Evolutionary conservation across 2,888 invertebrate species (phyloP).

Genomic region (Trichopoda pennipes): DNA sequence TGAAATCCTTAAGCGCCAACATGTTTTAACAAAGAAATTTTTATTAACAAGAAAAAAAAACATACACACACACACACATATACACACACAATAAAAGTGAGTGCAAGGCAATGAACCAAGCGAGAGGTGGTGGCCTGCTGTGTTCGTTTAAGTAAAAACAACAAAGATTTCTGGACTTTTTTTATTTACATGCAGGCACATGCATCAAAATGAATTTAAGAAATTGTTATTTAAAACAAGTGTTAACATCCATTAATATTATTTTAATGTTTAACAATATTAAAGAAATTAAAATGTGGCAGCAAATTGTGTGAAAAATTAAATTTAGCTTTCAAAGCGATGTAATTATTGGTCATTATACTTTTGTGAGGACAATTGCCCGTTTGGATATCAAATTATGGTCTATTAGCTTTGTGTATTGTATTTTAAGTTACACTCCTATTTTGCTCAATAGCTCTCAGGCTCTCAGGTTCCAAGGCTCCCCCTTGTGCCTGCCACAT

Average conservation of each 20-base stretch:
- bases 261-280: not conserved
- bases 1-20: slow-evolving; percentile 61
- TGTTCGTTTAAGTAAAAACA: slow-evolving; percentile 5
- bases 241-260: slow-evolving; percentile 37
- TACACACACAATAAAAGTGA: not conserved
- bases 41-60: slow-evolving; percentile 26
- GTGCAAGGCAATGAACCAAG: not conserved
- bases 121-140: slow-evolving; percentile 8
- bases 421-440: too few species aligned
- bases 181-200: slow-evolving; percentile 11
- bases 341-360: too few species aligned
- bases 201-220: slow-evolving; percentile 19
- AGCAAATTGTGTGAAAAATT: not conserved
- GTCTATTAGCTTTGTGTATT: too few species aligned
- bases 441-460: too few species aligned
- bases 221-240: slow-evolving; percentile 16
- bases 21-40: slow-evolving; percentile 54
- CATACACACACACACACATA: not conserved
- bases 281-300: slow-evolving; percentile 10
- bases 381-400: too few species aligned
- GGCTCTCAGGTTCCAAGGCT: too few species aligned
- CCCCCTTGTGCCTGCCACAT: too few species aligned
- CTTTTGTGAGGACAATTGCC: too few species aligned
- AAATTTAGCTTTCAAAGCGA: too few species aligned
- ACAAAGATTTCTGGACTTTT: not conserved